Percentiles rank a stretch among this genome's conserved stretches.
These are phyloP conservation scores for Bettongia penicillata DNA, from an alignment of 2,113 vertebrate species.

Conservation along the genomic window DNA sequence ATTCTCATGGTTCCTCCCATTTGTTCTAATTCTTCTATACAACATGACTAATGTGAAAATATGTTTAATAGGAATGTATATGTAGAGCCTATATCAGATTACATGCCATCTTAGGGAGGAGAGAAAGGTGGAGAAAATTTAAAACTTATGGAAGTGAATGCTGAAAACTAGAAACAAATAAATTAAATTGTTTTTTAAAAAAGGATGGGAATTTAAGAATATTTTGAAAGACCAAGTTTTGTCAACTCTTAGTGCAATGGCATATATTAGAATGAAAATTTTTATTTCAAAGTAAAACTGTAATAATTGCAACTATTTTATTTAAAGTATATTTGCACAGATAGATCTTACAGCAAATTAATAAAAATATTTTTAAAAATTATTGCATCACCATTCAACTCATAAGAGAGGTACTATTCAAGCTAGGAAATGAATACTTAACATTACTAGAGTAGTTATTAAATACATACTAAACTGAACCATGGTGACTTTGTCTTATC, in stretches of 20 bases:
- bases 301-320: background rate
- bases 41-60: too few relatives aligned
- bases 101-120: too few relatives aligned
- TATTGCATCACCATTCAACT: background rate
- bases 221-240: background rate
- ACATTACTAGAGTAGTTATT: background rate
- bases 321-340: background rate
- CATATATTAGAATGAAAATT: background rate
- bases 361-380: background rate
- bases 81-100: too few relatives aligned
- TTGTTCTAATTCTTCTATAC: too few relatives aligned
- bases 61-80: too few relatives aligned
- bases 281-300: background rate
- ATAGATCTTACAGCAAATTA: background rate
- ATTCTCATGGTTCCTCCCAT: too few relatives aligned
- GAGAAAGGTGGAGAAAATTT: too few relatives aligned
- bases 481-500: constrained; percentile 30
- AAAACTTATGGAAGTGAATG: too few relatives aligned
- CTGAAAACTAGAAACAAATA: too few relatives aligned
- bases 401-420: background rate
- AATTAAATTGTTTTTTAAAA: too few relatives aligned
- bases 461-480: background rate
- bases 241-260: background rate
- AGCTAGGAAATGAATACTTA: background rate
- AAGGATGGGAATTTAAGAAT: background rate